phyloP scores from a whole-genome alignment of 2,888 invertebrate genomes.

The Macaria liturata region DNA sequence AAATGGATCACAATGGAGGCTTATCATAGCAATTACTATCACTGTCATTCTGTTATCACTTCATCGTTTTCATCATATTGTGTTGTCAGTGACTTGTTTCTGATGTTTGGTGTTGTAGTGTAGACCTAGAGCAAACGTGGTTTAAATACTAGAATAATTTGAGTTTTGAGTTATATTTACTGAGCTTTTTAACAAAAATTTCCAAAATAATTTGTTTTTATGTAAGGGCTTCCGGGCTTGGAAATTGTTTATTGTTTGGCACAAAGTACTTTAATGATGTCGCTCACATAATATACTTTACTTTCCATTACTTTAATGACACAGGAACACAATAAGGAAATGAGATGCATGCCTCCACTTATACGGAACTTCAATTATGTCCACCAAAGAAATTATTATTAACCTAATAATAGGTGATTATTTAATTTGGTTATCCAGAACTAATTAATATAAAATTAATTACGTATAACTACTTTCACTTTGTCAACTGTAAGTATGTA shows the following conservation, averaged over 20 bases:
- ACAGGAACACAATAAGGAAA: not conserved
- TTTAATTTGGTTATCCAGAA: too few relatives aligned
- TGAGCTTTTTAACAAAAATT: not conserved
- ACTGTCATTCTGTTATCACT: slow-evolving; percentile 31
- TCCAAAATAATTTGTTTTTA: slow-evolving; percentile 2
- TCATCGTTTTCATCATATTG: slow-evolving; percentile 33
- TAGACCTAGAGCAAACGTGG: slow-evolving; percentile 16
- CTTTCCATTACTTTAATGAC: not conserved
- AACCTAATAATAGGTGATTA: too few relatives aligned
- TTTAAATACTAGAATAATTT: too few relatives aligned
- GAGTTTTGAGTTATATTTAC: too few relatives aligned
- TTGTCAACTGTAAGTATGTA: too few relatives aligned
- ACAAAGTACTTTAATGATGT: not conserved
- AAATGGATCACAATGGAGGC: slow-evolving; percentile 39
- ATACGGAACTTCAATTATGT: too few relatives aligned
- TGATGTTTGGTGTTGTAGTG: slow-evolving; percentile 43
- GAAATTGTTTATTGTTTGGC: not conserved
- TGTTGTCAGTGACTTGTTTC: slow-evolving; percentile 37
- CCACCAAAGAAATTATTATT: too few relatives aligned
- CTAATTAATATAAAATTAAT: too few relatives aligned
- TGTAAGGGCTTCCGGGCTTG: slow-evolving; percentile 1
- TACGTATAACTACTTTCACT: too few relatives aligned
- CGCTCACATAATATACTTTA: not conserved
- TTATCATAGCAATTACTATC: slow-evolving; percentile 39
- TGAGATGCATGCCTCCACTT: not conserved